phyloP scores from a whole-genome alignment of 2,113 vertebrate genomes.

The Cheilinus undulatus region DNA sequence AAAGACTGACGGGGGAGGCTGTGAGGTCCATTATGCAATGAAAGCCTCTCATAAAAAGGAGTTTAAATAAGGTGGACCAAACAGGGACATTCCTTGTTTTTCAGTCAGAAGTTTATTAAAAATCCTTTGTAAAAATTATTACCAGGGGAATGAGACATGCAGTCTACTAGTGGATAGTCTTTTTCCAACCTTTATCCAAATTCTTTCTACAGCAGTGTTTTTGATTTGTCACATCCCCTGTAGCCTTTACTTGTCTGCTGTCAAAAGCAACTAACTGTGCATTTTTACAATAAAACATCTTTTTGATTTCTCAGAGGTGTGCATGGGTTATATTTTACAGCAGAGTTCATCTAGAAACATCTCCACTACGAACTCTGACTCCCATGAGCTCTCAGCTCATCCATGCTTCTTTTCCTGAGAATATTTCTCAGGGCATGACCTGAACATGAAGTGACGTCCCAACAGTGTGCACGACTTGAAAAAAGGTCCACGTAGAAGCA shows the following conservation, averaged over 20 bases:
- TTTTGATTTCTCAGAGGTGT: constrained; percentile 21
- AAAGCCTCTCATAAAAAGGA: constrained; percentile 11
- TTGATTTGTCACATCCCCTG: not conserved
- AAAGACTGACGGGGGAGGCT: not conserved
- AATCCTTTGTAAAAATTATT: not conserved
- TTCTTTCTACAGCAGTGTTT: not conserved
- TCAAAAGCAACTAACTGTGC: not conserved
- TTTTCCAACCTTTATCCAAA: not conserved
- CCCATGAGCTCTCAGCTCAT: constrained; percentile 25
- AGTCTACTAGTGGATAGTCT: not conserved
- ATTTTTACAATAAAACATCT: not conserved
- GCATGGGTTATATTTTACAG: not conserved
- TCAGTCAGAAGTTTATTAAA: too few species aligned
- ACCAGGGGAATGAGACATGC: not conserved
- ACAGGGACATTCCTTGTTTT: too few species aligned
- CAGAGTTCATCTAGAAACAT: constrained; percentile 27
- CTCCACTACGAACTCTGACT: constrained; percentile 35
- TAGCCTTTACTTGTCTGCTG: not conserved
- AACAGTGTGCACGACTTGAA: constrained; percentile 2
- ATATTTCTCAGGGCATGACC: constrained; percentile 7
- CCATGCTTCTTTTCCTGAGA: constrained; percentile 6
- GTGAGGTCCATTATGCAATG: constrained; percentile 25
- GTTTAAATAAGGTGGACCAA: too few species aligned
- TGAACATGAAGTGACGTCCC: constrained; percentile 2
- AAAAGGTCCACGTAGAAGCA: not conserved